These are phyloP conservation scores for Calephelis perditalis DNA, from an alignment of 2,888 invertebrate genomes.

Conservation along the genomic window DNA sequence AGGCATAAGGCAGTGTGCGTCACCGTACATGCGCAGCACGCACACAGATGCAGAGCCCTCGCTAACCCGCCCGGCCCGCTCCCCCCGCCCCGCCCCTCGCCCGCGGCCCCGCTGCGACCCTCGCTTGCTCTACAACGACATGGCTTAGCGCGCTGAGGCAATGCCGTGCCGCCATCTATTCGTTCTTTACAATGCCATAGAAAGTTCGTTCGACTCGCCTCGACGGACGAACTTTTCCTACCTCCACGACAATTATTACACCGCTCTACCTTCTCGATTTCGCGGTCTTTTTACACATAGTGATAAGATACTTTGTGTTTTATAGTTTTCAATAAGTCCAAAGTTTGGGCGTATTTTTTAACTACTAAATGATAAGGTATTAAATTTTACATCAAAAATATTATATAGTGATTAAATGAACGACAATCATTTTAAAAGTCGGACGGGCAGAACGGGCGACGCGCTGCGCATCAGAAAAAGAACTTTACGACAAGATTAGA, in stretches of 20 bases:
- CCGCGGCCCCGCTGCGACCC: conserved; percentile 40
- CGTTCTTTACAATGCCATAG: conserved; percentile 75
- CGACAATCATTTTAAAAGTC: conserved; percentile 70
- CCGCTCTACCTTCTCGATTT: conserved; percentile 24
- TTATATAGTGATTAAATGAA: conserved; percentile 67
- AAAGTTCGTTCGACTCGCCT: conserved; percentile 72
- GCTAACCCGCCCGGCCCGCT: conserved; percentile 24
- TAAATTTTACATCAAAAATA: not conserved
- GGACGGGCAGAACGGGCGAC: conserved; percentile 70
- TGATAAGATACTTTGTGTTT: no score
- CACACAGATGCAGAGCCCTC: conserved; percentile 40
- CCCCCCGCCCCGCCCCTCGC: conserved; percentile 30
- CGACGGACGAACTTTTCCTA: conserved; percentile 71
- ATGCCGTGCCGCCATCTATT: conserved; percentile 72
- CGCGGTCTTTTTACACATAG: no score
- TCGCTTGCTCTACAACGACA: conserved; percentile 53
- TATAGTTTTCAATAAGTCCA: no score
- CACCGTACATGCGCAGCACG: conserved; percentile 38
- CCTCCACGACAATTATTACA: conserved; percentile 41
- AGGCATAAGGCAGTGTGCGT: conserved; percentile 48
- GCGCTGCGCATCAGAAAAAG: conserved; percentile 77
- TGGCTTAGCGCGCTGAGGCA: conserved; percentile 67
- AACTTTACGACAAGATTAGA: conserved; percentile 79
- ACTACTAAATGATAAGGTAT: no score
- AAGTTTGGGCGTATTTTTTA: no score